Conservation (phyloP, 2,888 invertebrate species). For the Drosophila pseudotalamancana region DNA sequence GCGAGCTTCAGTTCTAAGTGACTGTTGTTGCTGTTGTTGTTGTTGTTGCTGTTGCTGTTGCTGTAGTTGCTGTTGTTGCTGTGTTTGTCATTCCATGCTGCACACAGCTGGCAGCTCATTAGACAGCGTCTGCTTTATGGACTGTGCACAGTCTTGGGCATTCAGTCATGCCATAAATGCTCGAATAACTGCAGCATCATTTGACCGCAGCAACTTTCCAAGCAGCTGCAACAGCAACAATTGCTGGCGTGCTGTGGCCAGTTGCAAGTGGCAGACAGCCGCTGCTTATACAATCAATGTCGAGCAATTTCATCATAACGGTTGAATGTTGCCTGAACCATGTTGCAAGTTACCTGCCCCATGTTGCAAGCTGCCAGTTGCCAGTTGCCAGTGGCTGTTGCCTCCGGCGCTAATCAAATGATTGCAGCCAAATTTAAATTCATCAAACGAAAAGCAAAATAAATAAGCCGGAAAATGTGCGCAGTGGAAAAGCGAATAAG, state of each 20-base stretch:
- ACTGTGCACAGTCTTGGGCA: constrained; percentile 39
- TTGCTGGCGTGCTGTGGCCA: constrained; percentile 35
- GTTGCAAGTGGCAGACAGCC: constrained; percentile 36
- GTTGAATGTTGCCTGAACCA: constrained; percentile 37
- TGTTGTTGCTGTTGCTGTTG: constrained; percentile 6
- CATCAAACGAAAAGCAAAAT: constrained; percentile 29
- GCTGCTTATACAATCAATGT: constrained; percentile 69
- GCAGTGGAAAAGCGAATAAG: constrained; percentile 2
- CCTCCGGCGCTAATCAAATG: constrained; percentile 58
- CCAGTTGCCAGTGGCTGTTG: constrained; percentile 16
- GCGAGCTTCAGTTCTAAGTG: constrained; percentile 19
- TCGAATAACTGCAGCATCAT: constrained; percentile 71
- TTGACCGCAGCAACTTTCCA: constrained; percentile 70
- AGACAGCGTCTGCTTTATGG: constrained; percentile 50
- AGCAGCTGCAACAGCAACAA: constrained; percentile 43
- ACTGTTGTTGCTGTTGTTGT: constrained; percentile 8
- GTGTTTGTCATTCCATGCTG: constrained; percentile 49
- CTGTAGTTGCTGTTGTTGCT: constrained; percentile 16
- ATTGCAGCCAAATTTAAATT: constrained; percentile 71
- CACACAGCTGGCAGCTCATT: constrained; percentile 55
- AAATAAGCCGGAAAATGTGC: constrained; percentile 9
- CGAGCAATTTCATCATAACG: constrained; percentile 76
- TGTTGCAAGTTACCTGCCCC: constrained; percentile 4
- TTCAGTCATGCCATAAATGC: constrained; percentile 70
- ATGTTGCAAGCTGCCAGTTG: background rate